A percentile compares a stretch with the other conserved stretches of the same genome.
phyloP scores from a whole-genome alignment of 1,140 invertebrate species.

The Eupristina koningsbergeri region DNA sequence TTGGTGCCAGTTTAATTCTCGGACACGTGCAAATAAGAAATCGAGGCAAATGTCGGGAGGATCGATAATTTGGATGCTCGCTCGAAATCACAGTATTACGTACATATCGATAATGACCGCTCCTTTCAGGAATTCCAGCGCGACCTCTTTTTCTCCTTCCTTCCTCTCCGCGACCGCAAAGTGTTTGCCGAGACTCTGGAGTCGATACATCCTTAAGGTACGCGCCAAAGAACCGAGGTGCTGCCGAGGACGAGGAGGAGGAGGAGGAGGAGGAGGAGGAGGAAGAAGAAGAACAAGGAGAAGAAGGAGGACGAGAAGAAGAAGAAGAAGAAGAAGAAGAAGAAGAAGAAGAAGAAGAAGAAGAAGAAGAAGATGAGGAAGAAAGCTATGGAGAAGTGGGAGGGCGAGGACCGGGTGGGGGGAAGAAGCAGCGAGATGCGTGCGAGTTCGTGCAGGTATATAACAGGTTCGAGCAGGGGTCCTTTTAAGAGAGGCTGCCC shows the following conservation, averaged over 20 bases:
- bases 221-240: background rate
- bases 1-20: background rate
- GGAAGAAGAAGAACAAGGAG: slow-evolving; percentile 12
- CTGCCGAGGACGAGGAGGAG: too few relatives aligned
- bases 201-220: slow-evolving; percentile 5
- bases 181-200: slow-evolving; percentile 30
- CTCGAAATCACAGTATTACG: slow-evolving; percentile 34
- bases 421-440: slow-evolving; percentile 56
- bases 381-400: background rate
- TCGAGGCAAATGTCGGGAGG: too few relatives aligned
- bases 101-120: slow-evolving; percentile 36
- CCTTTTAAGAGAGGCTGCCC: slow-evolving; percentile 57
- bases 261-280: background rate
- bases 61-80: too few relatives aligned
- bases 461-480: slow-evolving; percentile 63
- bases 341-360: background rate
- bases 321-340: background rate
- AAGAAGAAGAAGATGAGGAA: too few relatives aligned
- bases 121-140: slow-evolving; percentile 27
- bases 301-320: slow-evolving; percentile 36
- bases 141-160: slow-evolving; percentile 27
- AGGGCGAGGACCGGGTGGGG: background rate
- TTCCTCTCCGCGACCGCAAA: background rate
- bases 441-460: slow-evolving; percentile 66
- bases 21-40: background rate